phyloP scores from a whole-genome alignment of 2,113 vertebrate genomes.

The Ahaetulla prasina region DNA sequence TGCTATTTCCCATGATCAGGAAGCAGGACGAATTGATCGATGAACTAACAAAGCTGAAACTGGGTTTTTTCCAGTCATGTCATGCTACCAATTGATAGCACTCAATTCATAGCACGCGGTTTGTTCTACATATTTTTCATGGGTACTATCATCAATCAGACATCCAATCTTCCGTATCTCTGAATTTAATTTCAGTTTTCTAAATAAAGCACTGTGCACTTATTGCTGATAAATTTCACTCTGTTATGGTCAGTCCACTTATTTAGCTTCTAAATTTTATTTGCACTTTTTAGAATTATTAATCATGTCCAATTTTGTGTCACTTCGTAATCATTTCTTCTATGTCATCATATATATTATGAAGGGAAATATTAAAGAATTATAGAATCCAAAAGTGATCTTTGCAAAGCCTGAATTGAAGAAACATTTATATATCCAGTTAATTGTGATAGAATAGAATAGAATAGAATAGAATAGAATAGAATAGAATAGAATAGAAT shows the following conservation, averaged over 20 bases:
- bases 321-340: background rate
- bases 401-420: background rate
- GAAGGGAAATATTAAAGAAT: background rate
- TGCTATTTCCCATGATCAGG: background rate
- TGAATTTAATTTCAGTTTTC: background rate
- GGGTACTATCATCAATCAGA: background rate
- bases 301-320: background rate
- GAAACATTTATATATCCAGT: background rate
- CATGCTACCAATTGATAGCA: background rate
- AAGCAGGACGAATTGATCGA: background rate
- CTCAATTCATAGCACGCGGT: background rate
- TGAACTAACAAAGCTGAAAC: background rate
- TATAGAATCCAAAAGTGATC: background rate
- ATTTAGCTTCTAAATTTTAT: background rate
- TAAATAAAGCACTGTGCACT: background rate
- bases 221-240: background rate
- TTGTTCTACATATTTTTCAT: background rate
- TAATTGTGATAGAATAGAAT: no score
- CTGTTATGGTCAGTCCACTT: background rate
- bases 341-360: background rate
- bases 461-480: no score
- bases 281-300: background rate
- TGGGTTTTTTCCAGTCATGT: background rate
- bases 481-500: no score
- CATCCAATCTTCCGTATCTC: background rate